These are phyloP conservation scores for Bos indicus DNA, from an alignment of 2,113 vertebrate species.

Conservation along the genomic window DNA sequence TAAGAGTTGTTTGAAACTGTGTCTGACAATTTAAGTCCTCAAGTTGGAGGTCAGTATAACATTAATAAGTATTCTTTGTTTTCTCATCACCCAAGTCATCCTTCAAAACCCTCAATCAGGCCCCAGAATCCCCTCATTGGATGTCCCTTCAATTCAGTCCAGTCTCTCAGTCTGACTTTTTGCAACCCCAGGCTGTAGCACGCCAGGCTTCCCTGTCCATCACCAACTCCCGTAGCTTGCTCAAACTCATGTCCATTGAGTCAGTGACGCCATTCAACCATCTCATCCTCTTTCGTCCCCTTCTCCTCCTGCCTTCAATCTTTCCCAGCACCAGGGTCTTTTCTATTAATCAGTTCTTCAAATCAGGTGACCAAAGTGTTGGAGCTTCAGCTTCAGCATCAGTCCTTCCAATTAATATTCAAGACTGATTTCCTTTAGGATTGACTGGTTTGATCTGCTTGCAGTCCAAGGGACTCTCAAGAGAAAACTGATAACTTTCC, in stretches of 20 bases:
- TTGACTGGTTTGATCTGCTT: background rate
- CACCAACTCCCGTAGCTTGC: background rate
- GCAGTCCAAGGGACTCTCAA: background rate
- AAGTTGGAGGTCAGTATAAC: background rate
- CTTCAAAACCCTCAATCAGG: background rate
- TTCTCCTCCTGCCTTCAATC: background rate
- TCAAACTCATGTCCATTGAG: background rate
- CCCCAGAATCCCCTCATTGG: background rate
- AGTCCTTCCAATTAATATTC: background rate
- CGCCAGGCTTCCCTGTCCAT: background rate
- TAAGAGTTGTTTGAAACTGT: conserved; percentile 9
- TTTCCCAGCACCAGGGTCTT: background rate
- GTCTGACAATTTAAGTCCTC: background rate
- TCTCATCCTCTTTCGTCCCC: background rate
- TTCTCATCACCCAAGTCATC: background rate
- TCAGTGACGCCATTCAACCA: background rate
- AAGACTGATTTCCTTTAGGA: background rate
- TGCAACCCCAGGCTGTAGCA: background rate
- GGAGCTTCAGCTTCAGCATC: background rate
- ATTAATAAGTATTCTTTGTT: conserved; percentile 37
- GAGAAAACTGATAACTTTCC: background rate
- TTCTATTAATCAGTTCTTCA: background rate
- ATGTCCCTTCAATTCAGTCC: background rate
- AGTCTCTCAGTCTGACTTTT: background rate
- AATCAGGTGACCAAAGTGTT: background rate